These are phyloP conservation scores for Perizoma flavofasciatum DNA, from an alignment of 2,888 invertebrate species.

Conservation along the genomic window DNA sequence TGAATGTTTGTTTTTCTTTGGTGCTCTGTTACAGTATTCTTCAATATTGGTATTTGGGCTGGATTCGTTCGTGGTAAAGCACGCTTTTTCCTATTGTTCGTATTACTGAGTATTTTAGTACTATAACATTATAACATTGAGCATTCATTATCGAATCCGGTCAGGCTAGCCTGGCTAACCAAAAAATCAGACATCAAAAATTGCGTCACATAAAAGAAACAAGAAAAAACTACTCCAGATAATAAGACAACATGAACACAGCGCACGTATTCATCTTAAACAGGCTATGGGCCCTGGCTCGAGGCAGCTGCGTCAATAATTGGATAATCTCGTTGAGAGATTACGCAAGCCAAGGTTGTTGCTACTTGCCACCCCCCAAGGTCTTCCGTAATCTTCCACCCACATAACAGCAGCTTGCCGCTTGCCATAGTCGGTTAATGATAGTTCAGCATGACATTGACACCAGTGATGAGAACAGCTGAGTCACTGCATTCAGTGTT, in stretches of 20 bases:
- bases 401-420: constrained; percentile 17
- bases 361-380: constrained; percentile 36
- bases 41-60: too few relatives aligned
- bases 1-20: too few relatives aligned
- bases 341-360: constrained; percentile 36
- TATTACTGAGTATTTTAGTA: too few relatives aligned
- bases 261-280: constrained; percentile 21
- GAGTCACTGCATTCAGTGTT: constrained; percentile 30
- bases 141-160: too few relatives aligned
- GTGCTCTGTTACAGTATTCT: too few relatives aligned
- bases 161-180: too few relatives aligned
- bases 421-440: constrained; percentile 4
- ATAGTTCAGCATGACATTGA: constrained; percentile 39
- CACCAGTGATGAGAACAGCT: constrained; percentile 36
- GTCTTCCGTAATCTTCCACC: constrained; percentile 31
- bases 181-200: not conserved
- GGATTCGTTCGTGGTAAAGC: too few relatives aligned
- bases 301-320: constrained; percentile 37
- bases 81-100: too few relatives aligned
- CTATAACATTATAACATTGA: too few relatives aligned
- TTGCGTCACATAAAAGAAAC: constrained; percentile 18
- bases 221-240: constrained; percentile 17
- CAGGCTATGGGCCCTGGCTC: constrained; percentile 22
- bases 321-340: constrained; percentile 36
- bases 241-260: constrained; percentile 18